Conservation (phyloP, 2,797 vertebrate species). For the Vireo griseus region DNA sequence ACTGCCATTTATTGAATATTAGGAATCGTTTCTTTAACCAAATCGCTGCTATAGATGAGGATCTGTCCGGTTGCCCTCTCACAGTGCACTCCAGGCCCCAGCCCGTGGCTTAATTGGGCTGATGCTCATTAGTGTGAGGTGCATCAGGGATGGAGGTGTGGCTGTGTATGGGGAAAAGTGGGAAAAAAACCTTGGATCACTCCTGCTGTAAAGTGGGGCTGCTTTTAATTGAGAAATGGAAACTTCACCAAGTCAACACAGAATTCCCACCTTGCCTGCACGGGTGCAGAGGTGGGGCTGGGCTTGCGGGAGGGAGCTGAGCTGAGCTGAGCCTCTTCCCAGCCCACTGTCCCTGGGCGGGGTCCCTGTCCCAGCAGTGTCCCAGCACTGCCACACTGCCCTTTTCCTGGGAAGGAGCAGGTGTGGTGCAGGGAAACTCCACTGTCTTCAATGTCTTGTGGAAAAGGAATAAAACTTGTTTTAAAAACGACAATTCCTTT, state of each 20-base stretch:
- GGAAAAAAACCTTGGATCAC: rapidly evolving
- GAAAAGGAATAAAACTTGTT: not conserved
- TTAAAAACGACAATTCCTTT: not conserved
- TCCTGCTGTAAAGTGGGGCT: not conserved
- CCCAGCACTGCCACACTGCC: rapidly evolving
- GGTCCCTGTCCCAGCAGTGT: rapidly evolving
- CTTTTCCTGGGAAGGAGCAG: not conserved
- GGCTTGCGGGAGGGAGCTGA: not conserved
- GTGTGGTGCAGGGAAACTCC: not conserved
- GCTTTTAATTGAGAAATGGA: not conserved
- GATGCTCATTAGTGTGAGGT: rapidly evolving
- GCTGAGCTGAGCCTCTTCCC: not conserved
- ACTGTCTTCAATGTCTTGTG: not conserved
- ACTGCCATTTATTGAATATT: constrained; percentile 54
- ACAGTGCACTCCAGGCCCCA: rapidly evolving
- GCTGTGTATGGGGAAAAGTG: not conserved
- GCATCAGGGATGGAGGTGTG: rapidly evolving
- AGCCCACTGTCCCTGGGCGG: rapidly evolving
- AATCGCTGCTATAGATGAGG: not conserved
- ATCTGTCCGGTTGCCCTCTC: not conserved
- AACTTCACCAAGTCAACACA: rapidly evolving
- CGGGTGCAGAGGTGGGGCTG: not conserved
- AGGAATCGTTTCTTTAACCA: constrained; percentile 53
- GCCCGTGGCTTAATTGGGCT: not conserved
- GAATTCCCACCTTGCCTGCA: rapidly evolving